These are phyloP conservation scores for Cyclopterus lumpus DNA, from an alignment of 2,797 vertebrate genomes.

Conservation along the genomic window DNA sequence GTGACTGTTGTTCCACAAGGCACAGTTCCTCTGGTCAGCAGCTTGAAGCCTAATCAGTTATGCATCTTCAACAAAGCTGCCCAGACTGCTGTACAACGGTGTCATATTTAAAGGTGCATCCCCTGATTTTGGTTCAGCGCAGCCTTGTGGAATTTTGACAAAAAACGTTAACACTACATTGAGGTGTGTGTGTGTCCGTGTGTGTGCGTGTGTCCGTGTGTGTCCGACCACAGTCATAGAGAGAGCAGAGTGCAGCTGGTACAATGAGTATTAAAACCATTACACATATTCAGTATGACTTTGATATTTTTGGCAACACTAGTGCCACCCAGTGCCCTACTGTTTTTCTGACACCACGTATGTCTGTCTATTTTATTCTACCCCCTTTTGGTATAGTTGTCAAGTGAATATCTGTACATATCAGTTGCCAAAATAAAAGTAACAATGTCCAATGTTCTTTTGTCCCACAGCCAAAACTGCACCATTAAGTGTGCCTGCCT, in stretches of 20 bases:
- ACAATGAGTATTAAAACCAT: no score
- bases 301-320: not conserved
- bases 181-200: no score
- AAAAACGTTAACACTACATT: no score
- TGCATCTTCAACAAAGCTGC: not conserved
- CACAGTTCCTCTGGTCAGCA: not conserved
- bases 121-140: not conserved
- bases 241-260: no score
- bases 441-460: slow-evolving; percentile 34
- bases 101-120: not conserved
- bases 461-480: slow-evolving; percentile 92
- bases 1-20: not conserved
- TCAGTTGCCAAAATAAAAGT: slow-evolving; percentile 10
- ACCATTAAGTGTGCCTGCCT: slow-evolving; percentile 91
- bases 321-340: not conserved
- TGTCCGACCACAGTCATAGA: no score
- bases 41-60: not conserved
- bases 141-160: no score
- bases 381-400: not conserved
- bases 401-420: slow-evolving; percentile 5
- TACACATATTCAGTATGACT: not conserved
- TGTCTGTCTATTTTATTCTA: not conserved
- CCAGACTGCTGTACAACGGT: not conserved
- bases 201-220: no score
- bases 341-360: not conserved